These are phyloP conservation scores for Allolobophora icterica DNA, from an alignment of 2,888 invertebrate genomes.

Conservation along the genomic window DNA sequence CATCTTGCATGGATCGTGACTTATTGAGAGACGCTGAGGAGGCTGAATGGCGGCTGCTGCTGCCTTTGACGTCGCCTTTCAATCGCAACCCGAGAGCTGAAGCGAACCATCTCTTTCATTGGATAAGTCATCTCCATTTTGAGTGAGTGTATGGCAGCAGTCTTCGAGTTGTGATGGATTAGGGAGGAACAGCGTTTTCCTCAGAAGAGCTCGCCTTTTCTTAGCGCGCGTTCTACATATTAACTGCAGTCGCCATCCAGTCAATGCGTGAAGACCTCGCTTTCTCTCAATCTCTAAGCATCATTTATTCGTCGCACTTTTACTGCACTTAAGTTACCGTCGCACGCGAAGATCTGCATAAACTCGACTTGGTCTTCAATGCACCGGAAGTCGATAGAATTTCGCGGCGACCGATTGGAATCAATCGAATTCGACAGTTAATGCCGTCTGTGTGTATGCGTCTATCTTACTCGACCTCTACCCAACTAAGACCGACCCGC, in stretches of 20 bases:
- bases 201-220: conserved; percentile 17
- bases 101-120: background rate
- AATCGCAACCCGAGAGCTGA: background rate
- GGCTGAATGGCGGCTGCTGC: background rate
- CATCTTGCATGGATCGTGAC: background rate
- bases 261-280: background rate
- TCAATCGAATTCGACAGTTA: conserved; percentile 9
- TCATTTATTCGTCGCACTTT: background rate
- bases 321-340: conserved; percentile 6
- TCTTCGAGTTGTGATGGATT: conserved; percentile 17
- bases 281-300: background rate
- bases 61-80: background rate
- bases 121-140: background rate
- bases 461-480: background rate
- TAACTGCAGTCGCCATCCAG: background rate
- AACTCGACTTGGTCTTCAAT: background rate
- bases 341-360: conserved; percentile 17
- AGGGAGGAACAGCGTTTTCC: background rate
- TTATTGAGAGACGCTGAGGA: background rate
- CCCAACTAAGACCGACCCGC: background rate
- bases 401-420: conserved; percentile 11
- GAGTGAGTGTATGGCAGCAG: background rate
- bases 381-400: background rate
- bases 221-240: background rate
- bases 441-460: background rate